Percentiles rank a stretch among this genome's conserved stretches.
These are phyloP conservation scores for Bruchidius siliquastri DNA, from an alignment of 2,888 invertebrate species.

Conservation along the genomic window DNA sequence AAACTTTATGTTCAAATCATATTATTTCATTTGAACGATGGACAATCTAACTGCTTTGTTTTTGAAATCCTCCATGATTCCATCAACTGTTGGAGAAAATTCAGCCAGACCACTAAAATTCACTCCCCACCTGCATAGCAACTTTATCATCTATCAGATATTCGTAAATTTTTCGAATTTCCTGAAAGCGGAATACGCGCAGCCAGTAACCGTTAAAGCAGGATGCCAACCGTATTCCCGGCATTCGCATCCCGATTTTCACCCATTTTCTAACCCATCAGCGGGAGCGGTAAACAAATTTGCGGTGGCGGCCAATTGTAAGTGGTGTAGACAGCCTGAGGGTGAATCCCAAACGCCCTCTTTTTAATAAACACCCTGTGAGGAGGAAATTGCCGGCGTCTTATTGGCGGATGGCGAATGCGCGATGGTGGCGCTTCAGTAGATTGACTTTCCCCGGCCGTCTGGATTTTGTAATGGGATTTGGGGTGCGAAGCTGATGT, in stretches of 20 bases:
- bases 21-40: too few relatives aligned
- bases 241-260: neutral
- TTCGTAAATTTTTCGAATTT: neutral
- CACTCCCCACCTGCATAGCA: too few relatives aligned
- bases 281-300: slow-evolving; percentile 7
- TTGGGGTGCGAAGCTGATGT: neutral
- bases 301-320: slow-evolving; percentile 25
- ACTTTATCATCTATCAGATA: too few relatives aligned
- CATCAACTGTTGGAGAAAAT: too few relatives aligned
- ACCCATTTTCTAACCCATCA: neutral
- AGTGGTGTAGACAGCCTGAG: slow-evolving; percentile 20
- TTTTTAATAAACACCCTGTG: neutral
- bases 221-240: neutral
- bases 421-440: neutral
- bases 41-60: too few relatives aligned
- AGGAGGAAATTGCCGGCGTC: neutral
- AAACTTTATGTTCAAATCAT: too few relatives aligned
- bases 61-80: too few relatives aligned
- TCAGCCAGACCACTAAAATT: too few relatives aligned
- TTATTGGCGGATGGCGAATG: neutral
- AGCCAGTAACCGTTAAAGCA: neutral
- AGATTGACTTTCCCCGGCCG: neutral
- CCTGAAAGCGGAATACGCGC: neutral
- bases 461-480: neutral
- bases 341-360: slow-evolving; percentile 5